Base-by-base conservation (phyloP, 2,888 invertebrate species). In the Tubulanus polymorphus region DNA sequence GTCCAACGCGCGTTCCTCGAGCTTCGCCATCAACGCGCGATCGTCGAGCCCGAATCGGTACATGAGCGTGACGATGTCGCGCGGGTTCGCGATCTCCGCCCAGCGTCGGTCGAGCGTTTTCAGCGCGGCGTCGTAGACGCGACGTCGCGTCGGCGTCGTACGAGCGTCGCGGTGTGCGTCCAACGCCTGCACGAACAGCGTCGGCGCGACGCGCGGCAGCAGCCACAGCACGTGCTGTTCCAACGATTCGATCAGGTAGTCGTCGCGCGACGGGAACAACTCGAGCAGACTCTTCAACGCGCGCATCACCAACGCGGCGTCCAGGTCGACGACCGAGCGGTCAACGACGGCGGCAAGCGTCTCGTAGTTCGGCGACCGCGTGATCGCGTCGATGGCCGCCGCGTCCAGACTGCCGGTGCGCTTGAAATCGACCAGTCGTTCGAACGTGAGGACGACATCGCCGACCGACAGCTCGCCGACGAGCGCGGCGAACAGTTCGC, bases 1-100 rank as follows among this genome's bases (percentile, higher is more conserved):
- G 32, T 60, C 60, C 15, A 62, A 51, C 10, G 62, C 60, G 20
- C 53, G 29, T 10, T 57, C 60, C 28, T 61, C 61, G 6, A 61
- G 48, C 32, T 53, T 46, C 2, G 48, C 45, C 26, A 51, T 45
- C 5, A 61, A 48, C 5, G 37, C 29, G n/a, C 41, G 37, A 12
- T 28, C 32, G 20, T 56, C 54, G 20, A 48, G 29, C 8, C 27
- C 30, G 10, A 50, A 23, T 6, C 41, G 25, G 30, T 62, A 62
- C 59, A 62, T 55, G 27, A 62, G 53, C 5, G 50, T 54, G 15
- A 62, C 48, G 26, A 62, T 51, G 49, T 60, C 60, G 20, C 53
- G 56, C 2, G 56, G 54, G 20, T 26, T 52, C 2, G 55, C 46
- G 30, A 62, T 49, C 32, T 62, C 62, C 6, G 56, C 62, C 62